phyloP scores from a whole-genome alignment of 2,797 vertebrate species.

The Nyctalus aviator region DNA sequence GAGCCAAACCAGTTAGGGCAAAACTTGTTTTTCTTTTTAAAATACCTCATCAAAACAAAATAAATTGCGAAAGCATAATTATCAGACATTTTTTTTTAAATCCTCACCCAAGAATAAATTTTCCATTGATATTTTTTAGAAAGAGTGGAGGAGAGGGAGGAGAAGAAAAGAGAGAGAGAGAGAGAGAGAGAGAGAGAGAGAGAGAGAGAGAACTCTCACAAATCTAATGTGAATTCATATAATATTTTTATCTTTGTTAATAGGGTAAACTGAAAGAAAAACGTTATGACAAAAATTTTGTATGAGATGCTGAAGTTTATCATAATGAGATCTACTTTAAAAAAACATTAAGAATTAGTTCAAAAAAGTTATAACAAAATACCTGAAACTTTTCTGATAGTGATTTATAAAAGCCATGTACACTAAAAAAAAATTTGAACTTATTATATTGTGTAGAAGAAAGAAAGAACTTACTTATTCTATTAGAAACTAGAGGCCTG shows the following conservation, averaged over 20 bases:
- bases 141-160: no score
- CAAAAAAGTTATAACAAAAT: neutral
- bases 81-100: neutral
- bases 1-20: no score
- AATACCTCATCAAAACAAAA: neutral
- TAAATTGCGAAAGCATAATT: neutral
- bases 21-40: neutral
- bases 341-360: neutral
- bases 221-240: neutral
- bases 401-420: neutral
- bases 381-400: neutral
- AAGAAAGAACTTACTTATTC: neutral
- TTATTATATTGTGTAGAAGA: neutral
- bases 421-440: neutral
- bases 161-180: no score
- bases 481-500: neutral
- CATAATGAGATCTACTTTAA: neutral
- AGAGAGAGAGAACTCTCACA: neutral
- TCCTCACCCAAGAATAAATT: no score
- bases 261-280: neutral
- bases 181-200: no score
- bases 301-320: neutral
- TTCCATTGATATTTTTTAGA: no score
- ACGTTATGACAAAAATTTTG: neutral
- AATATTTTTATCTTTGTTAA: neutral